phyloP scores from a whole-genome alignment of 2,888 invertebrate genomes.

The Cordilura impudica region DNA sequence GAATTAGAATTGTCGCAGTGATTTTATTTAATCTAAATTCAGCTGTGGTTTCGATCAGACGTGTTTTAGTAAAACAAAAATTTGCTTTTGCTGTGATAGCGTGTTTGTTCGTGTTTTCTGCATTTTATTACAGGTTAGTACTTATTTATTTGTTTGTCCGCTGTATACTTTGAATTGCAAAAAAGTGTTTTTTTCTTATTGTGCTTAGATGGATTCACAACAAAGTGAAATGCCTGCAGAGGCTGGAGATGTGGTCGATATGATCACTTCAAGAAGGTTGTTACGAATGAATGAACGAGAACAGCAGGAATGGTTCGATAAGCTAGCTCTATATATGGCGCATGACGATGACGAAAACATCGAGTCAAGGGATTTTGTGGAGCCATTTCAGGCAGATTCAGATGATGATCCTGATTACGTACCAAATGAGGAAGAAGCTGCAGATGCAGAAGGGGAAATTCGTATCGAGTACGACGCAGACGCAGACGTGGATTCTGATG shows the following conservation, averaged over 20 bases:
- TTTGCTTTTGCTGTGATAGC: no score
- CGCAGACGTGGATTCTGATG: neutral
- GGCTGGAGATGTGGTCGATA: slow-evolving; percentile 1
- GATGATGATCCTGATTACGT: no score
- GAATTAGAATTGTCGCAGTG: no score
- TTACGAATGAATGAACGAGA: neutral
- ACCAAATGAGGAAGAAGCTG: no score
- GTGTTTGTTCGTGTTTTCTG: no score
- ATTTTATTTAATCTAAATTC: no score
- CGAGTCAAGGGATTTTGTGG: no score
- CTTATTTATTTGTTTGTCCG: no score
- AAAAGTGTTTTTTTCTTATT: neutral
- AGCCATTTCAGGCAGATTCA: no score
- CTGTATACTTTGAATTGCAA: neutral
- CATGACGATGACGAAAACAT: neutral
- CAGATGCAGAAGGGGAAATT: neutral
- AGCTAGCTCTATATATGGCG: neutral
- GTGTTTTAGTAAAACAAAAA: no score
- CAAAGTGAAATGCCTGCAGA: neutral
- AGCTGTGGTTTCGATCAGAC: no score
- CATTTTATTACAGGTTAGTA: no score
- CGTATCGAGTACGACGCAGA: neutral
- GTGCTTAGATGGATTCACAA: neutral
- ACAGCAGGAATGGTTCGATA: neutral
- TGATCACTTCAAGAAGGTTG: neutral